Evolutionary conservation across 2,888 invertebrate genomes (phyloP), one percentile per base, ranked within the genome.

Genomic region (Thecophora atra): DNA sequence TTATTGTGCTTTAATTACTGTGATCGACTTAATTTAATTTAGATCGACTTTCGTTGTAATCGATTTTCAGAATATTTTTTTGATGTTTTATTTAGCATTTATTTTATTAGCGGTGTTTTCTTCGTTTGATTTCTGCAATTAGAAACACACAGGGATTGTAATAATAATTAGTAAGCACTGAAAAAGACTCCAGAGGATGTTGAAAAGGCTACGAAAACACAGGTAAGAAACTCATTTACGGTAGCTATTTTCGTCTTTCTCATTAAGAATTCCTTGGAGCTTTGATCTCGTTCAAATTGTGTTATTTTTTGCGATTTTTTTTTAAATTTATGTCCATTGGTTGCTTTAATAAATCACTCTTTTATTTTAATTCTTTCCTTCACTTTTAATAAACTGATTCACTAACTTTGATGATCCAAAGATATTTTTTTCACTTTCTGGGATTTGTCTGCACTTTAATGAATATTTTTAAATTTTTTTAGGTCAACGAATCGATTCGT

Each of bases 381-480:
- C 69, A 64, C 56, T 71, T 71, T 71, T 63, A 71, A 64, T 56
- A 62, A 30, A 52, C 56, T 68, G 28, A n/a, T 52, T 52, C 17
- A 52, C 2, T 37, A 6, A 37, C 37, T 37, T 37, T 37, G 37
- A 2, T 37, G 37, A 37, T 8, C 2, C 37, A 37, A 37, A 11
- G 11, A 37, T 11, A 2, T 37, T 37, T 37, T 37, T 8, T 37
- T 37, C 6, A 8, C 37, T 11, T 37, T 37, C 37, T 37, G 37
- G 37, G 2, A 37, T 11, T 37, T 11, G 37, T 37, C 11, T 6
- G 72, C 74, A 74, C 64, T 64, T 68, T 74, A 70, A 67, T 65
- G 60, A 71, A 68, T 64, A 74, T 28, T 13, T 52, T 64, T 54
- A 19, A 26, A 8, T 8, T 63, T 42, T 63, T 19, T 63, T 26